Conservation (phyloP, 2,888 invertebrate species). For the Thecocarcelia acutangulata region DNA sequence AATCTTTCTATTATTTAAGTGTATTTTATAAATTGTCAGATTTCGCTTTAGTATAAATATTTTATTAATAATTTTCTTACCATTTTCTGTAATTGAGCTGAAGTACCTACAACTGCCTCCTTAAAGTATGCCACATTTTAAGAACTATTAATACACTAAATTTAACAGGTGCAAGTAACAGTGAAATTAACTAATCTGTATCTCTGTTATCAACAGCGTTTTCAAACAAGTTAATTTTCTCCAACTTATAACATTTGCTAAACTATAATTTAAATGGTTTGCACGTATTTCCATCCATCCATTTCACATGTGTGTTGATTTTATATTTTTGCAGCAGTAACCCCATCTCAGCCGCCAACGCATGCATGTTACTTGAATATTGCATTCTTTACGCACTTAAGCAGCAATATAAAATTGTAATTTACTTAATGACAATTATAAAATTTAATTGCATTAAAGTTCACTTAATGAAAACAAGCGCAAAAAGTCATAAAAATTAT, state of each 20-base stretch:
- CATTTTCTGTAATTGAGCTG: too few relatives aligned
- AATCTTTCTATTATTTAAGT: too few relatives aligned
- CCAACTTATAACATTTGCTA: neutral
- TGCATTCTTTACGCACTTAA: slow-evolving; percentile 51
- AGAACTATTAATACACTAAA: neutral
- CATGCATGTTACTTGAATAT: neutral
- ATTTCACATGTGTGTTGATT: neutral
- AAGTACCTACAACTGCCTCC: slow-evolving; percentile 1
- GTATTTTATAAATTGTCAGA: too few relatives aligned
- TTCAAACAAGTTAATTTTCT: neutral
- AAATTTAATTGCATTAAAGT: slow-evolving; percentile 61
- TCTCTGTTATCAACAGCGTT: neutral
- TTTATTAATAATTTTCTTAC: too few relatives aligned
- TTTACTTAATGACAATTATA: slow-evolving; percentile 63
- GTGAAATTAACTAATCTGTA: neutral
- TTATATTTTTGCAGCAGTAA: neutral
- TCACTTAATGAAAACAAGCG: slow-evolving; percentile 39
- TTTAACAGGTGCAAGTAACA: neutral
- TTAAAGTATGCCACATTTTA: slow-evolving; percentile 20
- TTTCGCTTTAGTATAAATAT: too few relatives aligned
- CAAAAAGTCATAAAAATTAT: slow-evolving; percentile 42
- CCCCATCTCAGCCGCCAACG: neutral
- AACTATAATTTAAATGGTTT: slow-evolving; percentile 19
- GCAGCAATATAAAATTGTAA: slow-evolving; percentile 58
- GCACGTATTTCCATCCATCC: slow-evolving; percentile 1